Conservation (phyloP, 2,113 vertebrate species). For the Campylorhamphus procurvoides region DNA sequence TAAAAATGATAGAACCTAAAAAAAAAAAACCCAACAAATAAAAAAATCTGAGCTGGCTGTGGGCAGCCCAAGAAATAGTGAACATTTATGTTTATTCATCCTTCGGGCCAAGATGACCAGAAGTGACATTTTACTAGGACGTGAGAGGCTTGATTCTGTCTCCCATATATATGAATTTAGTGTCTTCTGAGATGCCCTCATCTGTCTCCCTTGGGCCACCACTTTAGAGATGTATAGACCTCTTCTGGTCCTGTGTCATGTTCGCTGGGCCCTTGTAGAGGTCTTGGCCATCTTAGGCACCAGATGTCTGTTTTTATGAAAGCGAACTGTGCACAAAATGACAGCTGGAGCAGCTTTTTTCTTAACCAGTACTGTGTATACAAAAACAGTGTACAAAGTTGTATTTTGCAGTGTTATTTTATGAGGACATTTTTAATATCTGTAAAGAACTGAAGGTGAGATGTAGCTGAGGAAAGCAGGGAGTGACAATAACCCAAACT, state of each 20-base stretch:
- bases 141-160: not conserved
- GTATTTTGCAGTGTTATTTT: not conserved
- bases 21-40: not conserved
- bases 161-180: not conserved
- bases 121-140: not conserved
- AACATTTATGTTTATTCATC: not conserved
- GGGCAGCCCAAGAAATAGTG: not conserved
- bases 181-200: not conserved
- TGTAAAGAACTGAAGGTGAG: not conserved
- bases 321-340: not conserved
- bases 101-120: not conserved
- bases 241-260: not conserved
- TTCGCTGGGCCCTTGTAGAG: not conserved
- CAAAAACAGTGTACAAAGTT: not conserved
- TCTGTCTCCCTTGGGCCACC: rapidly evolving
- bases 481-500: not conserved
- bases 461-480: not conserved
- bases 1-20: not conserved
- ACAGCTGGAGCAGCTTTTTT: not conserved
- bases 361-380: not conserved
- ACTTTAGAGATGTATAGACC: not conserved
- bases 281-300: not conserved
- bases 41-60: not conserved
- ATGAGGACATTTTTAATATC: not conserved
- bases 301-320: not conserved